phyloP scores from a whole-genome alignment of 2,113 vertebrate species.

The Ageneiosus marmoratus region DNA sequence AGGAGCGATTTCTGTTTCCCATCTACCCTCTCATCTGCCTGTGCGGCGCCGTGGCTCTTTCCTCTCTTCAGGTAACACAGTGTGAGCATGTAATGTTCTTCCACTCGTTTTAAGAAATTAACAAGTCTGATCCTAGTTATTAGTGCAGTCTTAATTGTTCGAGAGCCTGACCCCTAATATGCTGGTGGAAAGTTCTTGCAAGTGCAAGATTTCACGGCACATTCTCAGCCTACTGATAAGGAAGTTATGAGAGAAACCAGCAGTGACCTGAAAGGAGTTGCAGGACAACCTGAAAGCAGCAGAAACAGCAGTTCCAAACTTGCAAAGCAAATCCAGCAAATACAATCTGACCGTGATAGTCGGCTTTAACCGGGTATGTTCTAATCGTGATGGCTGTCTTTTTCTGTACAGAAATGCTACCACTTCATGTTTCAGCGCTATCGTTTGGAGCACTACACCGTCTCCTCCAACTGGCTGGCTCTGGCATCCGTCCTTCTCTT shows the following conservation, averaged over 20 bases:
- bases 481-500: conserved; percentile 84
- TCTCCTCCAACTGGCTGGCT: conserved; percentile 94
- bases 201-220: no score
- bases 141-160: neutral
- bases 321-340: neutral
- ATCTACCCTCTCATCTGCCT: conserved; percentile 97
- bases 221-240: no score
- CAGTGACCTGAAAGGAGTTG: neutral
- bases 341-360: neutral
- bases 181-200: no score
- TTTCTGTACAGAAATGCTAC: conserved; percentile 89
- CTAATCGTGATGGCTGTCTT: conserved; percentile 5
- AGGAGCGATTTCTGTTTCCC: conserved; percentile 95
- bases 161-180: neutral
- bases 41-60: conserved; percentile 88
- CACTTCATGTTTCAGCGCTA: conserved; percentile 97
- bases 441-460: conserved; percentile 92
- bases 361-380: neutral
- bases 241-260: no score
- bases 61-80: conserved; percentile 86
- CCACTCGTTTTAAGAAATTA: neutral
- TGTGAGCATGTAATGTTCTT: neutral
- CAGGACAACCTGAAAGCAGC: no score
- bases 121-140: neutral
- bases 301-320: neutral